A percentile compares a stretch with the other conserved stretches of the same genome.
Conservation (phyloP, 2,113 vertebrate genomes). For the Odontesthes bonariensis region DNA sequence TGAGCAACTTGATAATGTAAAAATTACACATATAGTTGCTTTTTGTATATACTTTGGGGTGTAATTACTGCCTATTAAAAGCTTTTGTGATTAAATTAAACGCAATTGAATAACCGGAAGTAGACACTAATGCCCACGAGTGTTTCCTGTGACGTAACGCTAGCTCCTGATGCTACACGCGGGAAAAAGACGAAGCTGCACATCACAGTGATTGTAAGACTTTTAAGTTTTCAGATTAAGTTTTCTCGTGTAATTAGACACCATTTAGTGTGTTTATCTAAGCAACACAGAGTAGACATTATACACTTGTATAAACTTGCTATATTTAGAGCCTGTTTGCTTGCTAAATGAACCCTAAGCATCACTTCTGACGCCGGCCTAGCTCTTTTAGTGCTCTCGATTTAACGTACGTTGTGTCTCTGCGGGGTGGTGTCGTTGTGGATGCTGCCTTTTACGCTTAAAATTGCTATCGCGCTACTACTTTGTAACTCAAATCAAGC, state of each 20-base stretch:
- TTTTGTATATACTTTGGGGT: fast-evolving
- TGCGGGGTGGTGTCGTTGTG: slow-evolving; percentile 7
- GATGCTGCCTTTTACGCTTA: not conserved
- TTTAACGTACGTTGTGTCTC: not conserved
- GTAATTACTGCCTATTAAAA: fast-evolving
- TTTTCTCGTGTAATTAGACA: not conserved
- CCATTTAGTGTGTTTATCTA: fast-evolving
- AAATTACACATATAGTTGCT: fast-evolving
- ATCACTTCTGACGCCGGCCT: slow-evolving; percentile 48
- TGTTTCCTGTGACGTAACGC: slow-evolving; percentile 74
- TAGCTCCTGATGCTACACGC: slow-evolving; percentile 83
- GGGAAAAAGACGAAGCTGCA: slow-evolving; percentile 78
- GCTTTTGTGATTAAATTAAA: not conserved
- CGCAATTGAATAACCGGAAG: slow-evolving; percentile 55
- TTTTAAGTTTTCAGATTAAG: not conserved
- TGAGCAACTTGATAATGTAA: not conserved
- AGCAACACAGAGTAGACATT: fast-evolving
- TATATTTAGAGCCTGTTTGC: not conserved
- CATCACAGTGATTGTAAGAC: slow-evolving; percentile 70
- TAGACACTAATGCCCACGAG: slow-evolving; percentile 18
- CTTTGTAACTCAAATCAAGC: slow-evolving; percentile 36
- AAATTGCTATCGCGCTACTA: too few species aligned
- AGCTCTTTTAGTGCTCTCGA: slow-evolving; percentile 23
- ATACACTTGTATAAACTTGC: too few species aligned
- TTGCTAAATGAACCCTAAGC: not conserved